These are phyloP conservation scores for Xerus inauris DNA, from an alignment of 2,113 vertebrate genomes.

Conservation along the genomic window DNA sequence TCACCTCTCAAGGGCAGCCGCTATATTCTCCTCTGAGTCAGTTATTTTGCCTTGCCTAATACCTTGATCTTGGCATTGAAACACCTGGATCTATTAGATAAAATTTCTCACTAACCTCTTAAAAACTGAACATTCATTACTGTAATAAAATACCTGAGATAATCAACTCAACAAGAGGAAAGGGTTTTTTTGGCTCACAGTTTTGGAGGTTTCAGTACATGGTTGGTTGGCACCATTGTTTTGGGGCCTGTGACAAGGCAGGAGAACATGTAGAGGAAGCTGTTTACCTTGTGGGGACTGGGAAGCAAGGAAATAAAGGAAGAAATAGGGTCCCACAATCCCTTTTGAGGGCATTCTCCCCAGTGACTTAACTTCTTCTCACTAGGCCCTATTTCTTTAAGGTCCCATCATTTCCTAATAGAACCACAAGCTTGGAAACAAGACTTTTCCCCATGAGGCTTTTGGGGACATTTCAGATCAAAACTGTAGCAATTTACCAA, in stretches of 20 bases:
- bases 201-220: neutral
- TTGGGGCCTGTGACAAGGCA: neutral
- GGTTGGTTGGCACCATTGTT: too few relatives aligned
- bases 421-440: neutral
- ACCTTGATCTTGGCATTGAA: slow-evolving; percentile 27
- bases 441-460: neutral
- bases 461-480: neutral
- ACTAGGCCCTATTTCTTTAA: neutral
- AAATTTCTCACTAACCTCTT: neutral
- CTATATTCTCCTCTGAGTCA: neutral
- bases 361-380: too few relatives aligned
- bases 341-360: neutral
- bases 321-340: neutral
- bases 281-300: neutral
- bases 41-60: neutral
- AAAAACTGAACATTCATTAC: neutral
- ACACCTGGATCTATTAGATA: neutral
- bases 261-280: neutral
- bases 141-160: neutral
- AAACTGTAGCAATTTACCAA: neutral
- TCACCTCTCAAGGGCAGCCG: neutral
- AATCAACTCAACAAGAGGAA: neutral
- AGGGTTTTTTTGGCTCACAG: neutral
- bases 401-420: neutral
- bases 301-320: neutral